phyloP scores from a whole-genome alignment of 2,797 vertebrate species.

The Garrulus glandarius region DNA sequence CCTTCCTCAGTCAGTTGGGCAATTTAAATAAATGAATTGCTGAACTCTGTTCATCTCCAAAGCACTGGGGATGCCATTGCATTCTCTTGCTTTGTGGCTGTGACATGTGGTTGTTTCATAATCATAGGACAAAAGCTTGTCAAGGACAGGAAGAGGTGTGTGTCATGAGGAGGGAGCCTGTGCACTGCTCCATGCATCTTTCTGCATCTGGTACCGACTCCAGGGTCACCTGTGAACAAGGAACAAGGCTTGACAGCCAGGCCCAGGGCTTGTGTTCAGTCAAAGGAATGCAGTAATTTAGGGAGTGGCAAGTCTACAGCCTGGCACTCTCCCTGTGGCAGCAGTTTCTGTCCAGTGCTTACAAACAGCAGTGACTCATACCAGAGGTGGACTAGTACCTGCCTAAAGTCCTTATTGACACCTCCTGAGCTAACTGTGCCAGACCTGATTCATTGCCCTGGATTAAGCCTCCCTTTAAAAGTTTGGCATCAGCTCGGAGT shows the following conservation, averaged over 20 bases:
- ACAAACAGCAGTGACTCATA: neutral
- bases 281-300: neutral
- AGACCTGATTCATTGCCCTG: neutral
- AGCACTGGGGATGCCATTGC: neutral
- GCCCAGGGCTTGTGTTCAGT: neutral
- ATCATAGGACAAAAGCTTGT: neutral
- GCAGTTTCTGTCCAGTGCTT: neutral
- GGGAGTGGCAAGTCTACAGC: neutral
- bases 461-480: neutral
- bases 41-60: neutral
- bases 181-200: fast-evolving
- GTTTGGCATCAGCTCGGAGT: neutral
- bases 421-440: neutral
- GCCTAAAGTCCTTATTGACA: neutral
- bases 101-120: neutral
- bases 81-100: neutral
- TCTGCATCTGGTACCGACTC: neutral
- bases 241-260: neutral
- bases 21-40: neutral
- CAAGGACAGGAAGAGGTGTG: fast-evolving
- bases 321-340: neutral
- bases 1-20: fast-evolving
- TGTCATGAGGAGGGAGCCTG: neutral
- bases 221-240: neutral
- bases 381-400: neutral